Percentiles rank a stretch among this genome's conserved stretches.
phyloP scores from a whole-genome alignment of 2,113 vertebrate species.

The Crotophaga sulcirostris region DNA sequence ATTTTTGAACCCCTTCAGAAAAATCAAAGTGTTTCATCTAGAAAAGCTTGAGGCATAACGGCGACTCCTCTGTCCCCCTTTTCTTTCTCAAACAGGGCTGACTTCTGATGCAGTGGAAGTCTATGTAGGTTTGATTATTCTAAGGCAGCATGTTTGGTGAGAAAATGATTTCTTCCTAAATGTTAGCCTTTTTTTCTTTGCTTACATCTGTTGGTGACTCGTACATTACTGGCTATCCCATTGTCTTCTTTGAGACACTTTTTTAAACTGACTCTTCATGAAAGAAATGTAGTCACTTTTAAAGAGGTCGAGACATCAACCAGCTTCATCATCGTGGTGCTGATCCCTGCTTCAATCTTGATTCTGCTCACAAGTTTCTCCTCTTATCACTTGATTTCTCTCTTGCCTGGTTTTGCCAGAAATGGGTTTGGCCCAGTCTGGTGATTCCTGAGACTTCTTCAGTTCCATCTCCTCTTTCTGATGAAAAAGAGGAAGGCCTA shows the following conservation, averaged over 20 bases:
- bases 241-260: background rate
- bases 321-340: background rate
- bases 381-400: background rate
- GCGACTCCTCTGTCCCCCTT: background rate
- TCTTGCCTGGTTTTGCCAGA: background rate
- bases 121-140: background rate
- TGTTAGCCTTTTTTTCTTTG: background rate
- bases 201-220: background rate
- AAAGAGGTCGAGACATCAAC: background rate
- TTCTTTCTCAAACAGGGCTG: background rate
- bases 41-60: background rate
- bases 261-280: background rate
- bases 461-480: background rate
- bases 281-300: background rate
- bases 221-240: background rate
- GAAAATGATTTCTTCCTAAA: background rate
- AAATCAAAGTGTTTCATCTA: conserved; percentile 22
- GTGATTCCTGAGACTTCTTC: background rate
- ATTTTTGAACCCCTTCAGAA: background rate
- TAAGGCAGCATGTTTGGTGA: background rate
- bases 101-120: background rate
- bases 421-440: background rate
- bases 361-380: background rate
- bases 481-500: background rate
- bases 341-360: background rate